Conservation (phyloP, 1,140 invertebrate species). For the Drosophila athabasca region DNA sequence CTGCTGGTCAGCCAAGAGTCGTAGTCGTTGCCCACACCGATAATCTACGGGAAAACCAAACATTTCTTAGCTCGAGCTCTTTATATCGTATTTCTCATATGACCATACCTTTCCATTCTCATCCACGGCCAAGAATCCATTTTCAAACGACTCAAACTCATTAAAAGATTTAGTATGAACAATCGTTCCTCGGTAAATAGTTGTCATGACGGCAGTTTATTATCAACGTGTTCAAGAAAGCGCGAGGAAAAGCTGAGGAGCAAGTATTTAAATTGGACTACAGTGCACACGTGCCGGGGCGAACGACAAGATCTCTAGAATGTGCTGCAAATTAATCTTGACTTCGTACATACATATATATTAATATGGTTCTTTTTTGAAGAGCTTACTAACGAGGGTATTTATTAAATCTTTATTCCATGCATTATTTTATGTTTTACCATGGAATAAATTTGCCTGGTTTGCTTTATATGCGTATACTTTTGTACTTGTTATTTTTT, state of each 20-base stretch:
- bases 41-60: conserved; percentile 48
- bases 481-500: too few species aligned
- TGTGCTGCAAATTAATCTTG: too few species aligned
- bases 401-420: too few species aligned
- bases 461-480: too few species aligned
- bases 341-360: too few species aligned
- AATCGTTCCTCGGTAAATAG: conserved; percentile 66
- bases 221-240: conserved; percentile 26
- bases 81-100: background rate
- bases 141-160: conserved; percentile 69
- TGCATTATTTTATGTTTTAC: too few species aligned
- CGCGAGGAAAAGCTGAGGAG: conserved; percentile 18
- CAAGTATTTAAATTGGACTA: conserved; percentile 60
- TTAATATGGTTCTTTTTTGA: too few species aligned
- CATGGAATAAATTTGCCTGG: too few species aligned
- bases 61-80: background rate
- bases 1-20: conserved; percentile 27
- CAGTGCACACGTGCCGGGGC: too few species aligned
- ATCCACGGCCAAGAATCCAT: conserved; percentile 68
- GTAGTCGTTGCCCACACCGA: conserved; percentile 60
- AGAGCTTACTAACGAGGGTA: too few species aligned
- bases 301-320: too few species aligned
- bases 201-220: conserved; percentile 27
- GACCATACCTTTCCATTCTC: conserved; percentile 59
- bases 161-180: conserved; percentile 73